Evolutionary conservation across 2,888 invertebrate species (phyloP), one percentile per base, ranked within the genome.

Genomic region (Dryocosmus kuriphilus): DNA sequence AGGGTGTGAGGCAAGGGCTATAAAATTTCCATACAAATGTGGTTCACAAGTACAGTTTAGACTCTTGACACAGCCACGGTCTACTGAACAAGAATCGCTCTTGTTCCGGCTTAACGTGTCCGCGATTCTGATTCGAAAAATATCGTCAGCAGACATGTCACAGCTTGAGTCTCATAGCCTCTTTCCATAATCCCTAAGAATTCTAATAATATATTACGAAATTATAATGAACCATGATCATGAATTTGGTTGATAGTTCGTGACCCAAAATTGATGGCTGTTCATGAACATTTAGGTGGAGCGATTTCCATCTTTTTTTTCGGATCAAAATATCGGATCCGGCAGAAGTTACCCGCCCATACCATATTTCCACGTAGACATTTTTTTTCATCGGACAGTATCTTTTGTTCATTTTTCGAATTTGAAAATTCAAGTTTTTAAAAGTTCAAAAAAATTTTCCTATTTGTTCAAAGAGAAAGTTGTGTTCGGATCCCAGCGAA

Each of bases 21-120:
- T 79, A 79, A 79, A 79, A 79, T 79, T 74, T 73, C 79, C 76
- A 77, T 79, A 76, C 76, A 79, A 77, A 79, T 79, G 65, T 77
- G 67, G 27, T 61, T 61, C 76, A 76, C 24, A 19, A 9, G 27
- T 46, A 27, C 19, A 67, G 41, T 46, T 67, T 67, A 41, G 41
- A 67, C 24, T 41, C 22, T 65, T 65, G 65, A 65, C 67, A 2
- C 67, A 41, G 19, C 16, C 27, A 41, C 27, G 27, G 27, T 46
- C 41, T 67, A 27, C 19, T 67, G 41, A 67, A 46, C 67, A 41
- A 27, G 16, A 46, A 24, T 67, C 22, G 41, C 41, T 67, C 19
- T 27, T 67, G 41, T 67, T 67, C 41, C 24, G 67, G 16, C 24
- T 41, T 46, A 67, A 67, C 22, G 27, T 38, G 24, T n/a, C 24